Conservation (phyloP, 2,888 invertebrate genomes). For the Lycophotia porphyrea region DNA sequence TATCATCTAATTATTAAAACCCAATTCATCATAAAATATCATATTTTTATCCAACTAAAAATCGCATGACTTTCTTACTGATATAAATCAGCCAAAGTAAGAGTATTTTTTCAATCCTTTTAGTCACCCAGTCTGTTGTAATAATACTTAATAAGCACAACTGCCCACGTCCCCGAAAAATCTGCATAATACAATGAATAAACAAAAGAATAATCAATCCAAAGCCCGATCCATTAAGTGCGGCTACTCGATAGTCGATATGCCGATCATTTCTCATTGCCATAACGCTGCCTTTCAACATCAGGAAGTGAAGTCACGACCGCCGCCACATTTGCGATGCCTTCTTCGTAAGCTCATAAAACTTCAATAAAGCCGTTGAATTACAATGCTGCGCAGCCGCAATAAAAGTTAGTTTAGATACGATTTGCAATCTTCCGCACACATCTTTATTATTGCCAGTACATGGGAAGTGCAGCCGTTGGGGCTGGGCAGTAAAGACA, state of each 20-base stretch:
- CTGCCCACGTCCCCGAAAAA: constrained; percentile 51
- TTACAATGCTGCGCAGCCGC: constrained; percentile 81
- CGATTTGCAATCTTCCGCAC: constrained; percentile 79
- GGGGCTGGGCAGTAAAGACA: constrained; percentile 29
- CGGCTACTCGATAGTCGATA: constrained; percentile 59
- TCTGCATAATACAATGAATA: constrained; percentile 61
- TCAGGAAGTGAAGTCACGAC: constrained; percentile 86
- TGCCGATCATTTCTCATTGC: constrained; percentile 79
- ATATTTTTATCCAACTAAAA: constrained; percentile 1
- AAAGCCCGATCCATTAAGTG: constrained; percentile 56
- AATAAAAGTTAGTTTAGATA: constrained; percentile 82
- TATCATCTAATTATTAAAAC: not conserved
- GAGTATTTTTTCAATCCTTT: constrained; percentile 20
- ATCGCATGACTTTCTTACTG: constrained; percentile 5
- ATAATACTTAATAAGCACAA: constrained; percentile 28
- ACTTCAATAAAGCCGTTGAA: constrained; percentile 88
- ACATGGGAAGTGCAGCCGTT: constrained; percentile 60
- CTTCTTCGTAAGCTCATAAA: constrained; percentile 87
- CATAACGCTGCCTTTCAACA: constrained; percentile 78
- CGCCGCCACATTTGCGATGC: constrained; percentile 82
- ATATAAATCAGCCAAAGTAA: constrained; percentile 22
- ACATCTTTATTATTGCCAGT: constrained; percentile 60
- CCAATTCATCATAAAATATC: not conserved
- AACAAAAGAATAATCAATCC: constrained; percentile 62
- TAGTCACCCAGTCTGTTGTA: constrained; percentile 1